Percentiles rank a stretch among this genome's conserved stretches.
Evolutionary conservation across 2,888 invertebrate species (phyloP).

Genomic region (Gryllus longicercus): DNA sequence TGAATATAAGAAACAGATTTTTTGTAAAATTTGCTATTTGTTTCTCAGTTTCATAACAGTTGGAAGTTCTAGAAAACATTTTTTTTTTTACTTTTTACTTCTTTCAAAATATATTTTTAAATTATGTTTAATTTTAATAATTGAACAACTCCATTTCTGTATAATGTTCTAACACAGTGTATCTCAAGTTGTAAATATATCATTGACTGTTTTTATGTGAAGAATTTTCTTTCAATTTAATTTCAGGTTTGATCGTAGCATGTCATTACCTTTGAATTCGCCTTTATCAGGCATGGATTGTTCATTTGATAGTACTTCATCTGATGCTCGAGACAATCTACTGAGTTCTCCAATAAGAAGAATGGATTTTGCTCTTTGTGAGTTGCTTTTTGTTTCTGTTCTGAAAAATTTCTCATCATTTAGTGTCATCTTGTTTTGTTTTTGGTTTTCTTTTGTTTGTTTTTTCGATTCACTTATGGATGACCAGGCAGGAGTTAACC

Average conservation of each 20-base stretch:
- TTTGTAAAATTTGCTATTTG: background rate
- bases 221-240: too few relatives aligned
- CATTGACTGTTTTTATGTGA: slow-evolving; percentile 19
- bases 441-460: background rate
- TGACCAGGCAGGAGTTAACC: background rate
- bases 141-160: too few relatives aligned
- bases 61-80: too few relatives aligned
- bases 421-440: slow-evolving; percentile 7
- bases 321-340: slow-evolving; percentile 47
- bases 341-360: slow-evolving; percentile 62
- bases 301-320: slow-evolving; percentile 50
- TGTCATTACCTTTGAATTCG: slow-evolving; percentile 61
- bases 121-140: slow-evolving; percentile 20
- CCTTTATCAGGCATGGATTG: slow-evolving; percentile 52
- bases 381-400: slow-evolving; percentile 49
- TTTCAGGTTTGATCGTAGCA: slow-evolving; percentile 64
- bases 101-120: background rate
- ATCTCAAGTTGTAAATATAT: slow-evolving; percentile 25
- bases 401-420: background rate
- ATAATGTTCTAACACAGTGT: background rate
- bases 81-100: too few relatives aligned
- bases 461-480: background rate
- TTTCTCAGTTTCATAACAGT: background rate
- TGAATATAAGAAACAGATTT: background rate
- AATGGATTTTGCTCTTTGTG: slow-evolving; percentile 84